phyloP scores from a whole-genome alignment of 2,888 invertebrate genomes.

The Seira sanloemensis region DNA sequence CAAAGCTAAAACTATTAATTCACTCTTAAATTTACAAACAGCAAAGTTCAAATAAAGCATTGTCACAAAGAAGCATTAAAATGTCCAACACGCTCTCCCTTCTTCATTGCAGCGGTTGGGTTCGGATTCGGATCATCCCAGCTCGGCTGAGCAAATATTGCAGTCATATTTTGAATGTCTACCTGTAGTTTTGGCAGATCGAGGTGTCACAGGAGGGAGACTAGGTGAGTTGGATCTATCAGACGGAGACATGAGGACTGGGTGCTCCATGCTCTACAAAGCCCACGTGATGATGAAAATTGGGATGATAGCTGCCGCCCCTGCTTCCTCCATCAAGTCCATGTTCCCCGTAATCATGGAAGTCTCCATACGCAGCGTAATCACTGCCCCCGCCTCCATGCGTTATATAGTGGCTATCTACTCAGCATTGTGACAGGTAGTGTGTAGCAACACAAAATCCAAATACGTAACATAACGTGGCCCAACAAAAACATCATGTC shows the following conservation, averaged over 20 bases:
- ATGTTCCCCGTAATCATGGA: constrained; percentile 67
- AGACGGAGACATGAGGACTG: constrained; percentile 79
- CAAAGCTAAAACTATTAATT: too few species aligned
- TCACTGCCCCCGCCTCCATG: constrained; percentile 73
- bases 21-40: not conserved
- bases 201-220: constrained; percentile 75
- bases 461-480: too few species aligned
- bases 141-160: too few species aligned
- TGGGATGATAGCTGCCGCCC: constrained; percentile 72
- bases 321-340: constrained; percentile 6
- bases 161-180: constrained; percentile 16
- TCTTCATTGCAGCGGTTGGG: not conserved
- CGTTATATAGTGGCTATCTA: constrained; percentile 52
- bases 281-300: constrained; percentile 74
- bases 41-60: not conserved
- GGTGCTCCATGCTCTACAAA: constrained; percentile 76
- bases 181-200: constrained; percentile 75
- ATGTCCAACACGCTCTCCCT: not conserved
- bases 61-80: not conserved
- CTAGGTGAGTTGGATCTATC: constrained; percentile 79
- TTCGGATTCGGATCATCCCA: not conserved
- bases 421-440: not conserved
- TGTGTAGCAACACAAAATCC: constrained; percentile 14
- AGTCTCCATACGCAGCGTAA: constrained; percentile 80
- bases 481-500: constrained; percentile 26